phyloP scores from a whole-genome alignment of 2,888 invertebrate genomes.

The Myathropa florea region DNA sequence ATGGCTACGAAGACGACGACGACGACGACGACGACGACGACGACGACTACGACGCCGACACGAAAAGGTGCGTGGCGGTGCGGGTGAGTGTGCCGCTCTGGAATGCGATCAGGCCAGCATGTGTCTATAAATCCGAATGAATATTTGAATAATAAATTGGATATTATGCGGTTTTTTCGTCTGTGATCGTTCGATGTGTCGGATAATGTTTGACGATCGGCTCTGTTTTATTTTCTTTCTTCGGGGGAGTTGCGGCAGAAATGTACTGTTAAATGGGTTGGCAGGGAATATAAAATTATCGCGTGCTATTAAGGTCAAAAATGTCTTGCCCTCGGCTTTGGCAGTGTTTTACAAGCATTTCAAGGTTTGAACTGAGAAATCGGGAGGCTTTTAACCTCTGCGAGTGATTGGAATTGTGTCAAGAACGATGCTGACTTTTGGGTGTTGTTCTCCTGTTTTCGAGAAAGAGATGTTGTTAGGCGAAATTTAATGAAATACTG shows the following conservation, averaged over 20 bases:
- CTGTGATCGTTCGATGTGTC: slow-evolving; percentile 9
- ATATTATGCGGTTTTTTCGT: slow-evolving; percentile 27
- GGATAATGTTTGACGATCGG: background rate
- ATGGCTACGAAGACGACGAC: background rate
- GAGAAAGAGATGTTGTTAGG: background rate
- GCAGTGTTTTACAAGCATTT: background rate
- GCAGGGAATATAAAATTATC: background rate
- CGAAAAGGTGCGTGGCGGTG: slow-evolving; percentile 27
- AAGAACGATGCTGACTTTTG: background rate
- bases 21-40: background rate
- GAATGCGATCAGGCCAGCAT: slow-evolving; percentile 58
- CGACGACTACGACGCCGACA: background rate
- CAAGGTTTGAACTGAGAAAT: background rate
- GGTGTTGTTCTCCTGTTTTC: background rate
- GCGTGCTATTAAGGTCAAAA: background rate
- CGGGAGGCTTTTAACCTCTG: background rate
- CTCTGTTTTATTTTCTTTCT: background rate
- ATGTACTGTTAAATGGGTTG: slow-evolving; percentile 30
- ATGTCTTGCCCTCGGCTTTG: background rate
- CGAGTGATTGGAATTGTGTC: background rate
- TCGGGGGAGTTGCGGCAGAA: background rate
- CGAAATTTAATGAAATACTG: no score
- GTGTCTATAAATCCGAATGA: slow-evolving; percentile 49
- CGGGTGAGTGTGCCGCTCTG: slow-evolving; percentile 45
- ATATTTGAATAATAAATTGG: slow-evolving; percentile 55